These are phyloP conservation scores for Epizoanthus stellaris DNA, from an alignment of 92 coral and sea anemone species.

Conservation along the genomic window DNA sequence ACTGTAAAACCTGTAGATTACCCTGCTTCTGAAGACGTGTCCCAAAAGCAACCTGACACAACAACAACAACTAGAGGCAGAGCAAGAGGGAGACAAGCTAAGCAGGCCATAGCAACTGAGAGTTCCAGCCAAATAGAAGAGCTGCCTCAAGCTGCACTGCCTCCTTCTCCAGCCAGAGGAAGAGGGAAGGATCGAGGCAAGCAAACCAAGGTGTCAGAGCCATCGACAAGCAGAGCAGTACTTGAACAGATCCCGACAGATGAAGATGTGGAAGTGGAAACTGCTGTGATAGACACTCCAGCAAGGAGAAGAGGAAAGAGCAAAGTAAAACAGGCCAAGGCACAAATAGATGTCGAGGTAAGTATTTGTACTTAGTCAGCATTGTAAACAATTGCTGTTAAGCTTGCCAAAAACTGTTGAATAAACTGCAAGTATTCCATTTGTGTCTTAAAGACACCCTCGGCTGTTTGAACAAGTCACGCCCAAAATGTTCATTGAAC, in stretches of 20 bases:
- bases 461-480: too few species aligned
- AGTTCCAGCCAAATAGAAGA: background rate
- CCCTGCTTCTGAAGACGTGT: background rate
- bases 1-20: background rate
- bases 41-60: background rate
- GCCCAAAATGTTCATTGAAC: too few species aligned
- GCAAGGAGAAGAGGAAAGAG: conserved; percentile 38
- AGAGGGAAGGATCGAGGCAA: conserved; percentile 51
- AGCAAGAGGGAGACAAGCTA: background rate
- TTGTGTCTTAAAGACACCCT: too few species aligned
- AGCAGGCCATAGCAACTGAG: background rate
- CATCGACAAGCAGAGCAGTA: conserved; percentile 24
- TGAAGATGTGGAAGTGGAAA: conserved; percentile 15
- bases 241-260: conserved; percentile 29
- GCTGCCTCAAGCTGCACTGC: background rate
- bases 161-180: conserved; percentile 39
- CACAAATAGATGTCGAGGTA: conserved; percentile 1
- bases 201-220: conserved; percentile 23
- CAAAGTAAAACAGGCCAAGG: conserved; percentile 26
- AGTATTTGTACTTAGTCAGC: background rate
- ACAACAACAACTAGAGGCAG: background rate
- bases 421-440: too few species aligned
- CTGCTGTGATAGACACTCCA: background rate
- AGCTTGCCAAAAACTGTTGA: too few species aligned
- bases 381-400: too few species aligned